Percentiles rank a stretch among this genome's conserved stretches.
Evolutionary conservation across 2,888 invertebrate species (phyloP).

Genomic region (Calliscelio sp.): DNA sequence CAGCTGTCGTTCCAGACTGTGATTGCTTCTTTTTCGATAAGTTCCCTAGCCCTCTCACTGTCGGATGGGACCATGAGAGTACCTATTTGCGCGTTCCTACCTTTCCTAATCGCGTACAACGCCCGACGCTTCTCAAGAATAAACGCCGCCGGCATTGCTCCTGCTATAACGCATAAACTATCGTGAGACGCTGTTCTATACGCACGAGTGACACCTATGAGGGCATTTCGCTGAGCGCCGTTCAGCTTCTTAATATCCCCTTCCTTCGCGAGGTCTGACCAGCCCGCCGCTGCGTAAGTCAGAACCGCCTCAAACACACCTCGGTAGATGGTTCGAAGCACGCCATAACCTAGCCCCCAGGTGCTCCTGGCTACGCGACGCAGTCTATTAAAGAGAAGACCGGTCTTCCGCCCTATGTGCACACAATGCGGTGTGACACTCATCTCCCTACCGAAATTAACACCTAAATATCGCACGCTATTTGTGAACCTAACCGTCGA

Average conservation of each 20-base stretch:
- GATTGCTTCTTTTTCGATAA: not conserved
- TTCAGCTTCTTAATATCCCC: not conserved
- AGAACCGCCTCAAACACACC: constrained; percentile 27
- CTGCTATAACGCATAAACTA: constrained; percentile 39
- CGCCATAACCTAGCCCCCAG: constrained; percentile 32
- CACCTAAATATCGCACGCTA: constrained; percentile 20
- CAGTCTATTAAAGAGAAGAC: constrained; percentile 31
- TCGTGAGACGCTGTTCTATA: constrained; percentile 49
- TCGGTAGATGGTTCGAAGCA: constrained; percentile 35
- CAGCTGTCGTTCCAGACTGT: not conserved
- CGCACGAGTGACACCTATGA: constrained; percentile 29
- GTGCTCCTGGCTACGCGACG: constrained; percentile 6
- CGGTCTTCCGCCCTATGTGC: not conserved
- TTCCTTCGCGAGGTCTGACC: constrained; percentile 7
- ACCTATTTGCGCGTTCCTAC: not conserved
- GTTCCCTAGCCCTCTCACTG: not conserved
- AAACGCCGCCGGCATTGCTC: constrained; percentile 12
- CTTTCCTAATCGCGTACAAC: not conserved
- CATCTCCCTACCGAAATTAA: not conserved
- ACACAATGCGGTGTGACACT: not conserved
- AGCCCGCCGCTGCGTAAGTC: constrained; percentile 44
- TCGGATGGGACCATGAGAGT: not conserved
- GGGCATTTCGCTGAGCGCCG: not conserved
- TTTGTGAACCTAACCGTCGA: constrained; percentile 24
- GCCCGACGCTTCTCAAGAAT: not conserved